Base-by-base conservation (phyloP, 2,113 vertebrate genomes). In the Psittacula cyanocephala region DNA sequence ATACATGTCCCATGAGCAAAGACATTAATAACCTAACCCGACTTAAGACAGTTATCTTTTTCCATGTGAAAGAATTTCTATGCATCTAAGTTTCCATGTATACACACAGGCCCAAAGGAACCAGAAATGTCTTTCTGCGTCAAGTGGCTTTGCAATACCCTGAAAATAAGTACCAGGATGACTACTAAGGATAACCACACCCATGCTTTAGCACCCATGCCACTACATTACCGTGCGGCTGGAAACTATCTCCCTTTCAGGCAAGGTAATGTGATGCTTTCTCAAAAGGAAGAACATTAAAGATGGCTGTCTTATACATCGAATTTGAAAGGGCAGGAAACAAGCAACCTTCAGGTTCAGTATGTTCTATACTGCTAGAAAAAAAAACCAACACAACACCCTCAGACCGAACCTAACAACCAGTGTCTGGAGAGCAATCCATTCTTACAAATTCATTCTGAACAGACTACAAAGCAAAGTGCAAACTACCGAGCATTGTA, bases 221-320 rank as follows among this genome's bases (percentile, higher is more conserved):
- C 76, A 41, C 33, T 14, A 23, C 8, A 0, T 2, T 5, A 25
- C 11, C 49, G 33, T 0, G 5, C 29, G 39, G 6, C 79, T 69
- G 44, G 24, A 85, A 62, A 78, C 31, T 0, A 20, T 29, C 18
- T 59, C 19, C 13, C 59, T 90, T 86, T 78, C 4, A 86, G 46
- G 44, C n/a, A 70, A 77, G 17, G 27, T 13, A 85, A 60, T 6
- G 9, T 10, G 35, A 67, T 43, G 33, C 18, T 46, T 86, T 70
- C 35, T 59, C 17, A 43, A 81, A 76, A 18, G 7, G 6, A 89
- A 70, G 55, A 67, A 80, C 46, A 41, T 11, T 3, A 2, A 83
- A 70, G 22, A 52, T 57, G 22, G 17, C 19, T 80, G 14, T 57
- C 49, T 93, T 50, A 77, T 3, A 29, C 13, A 23, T 71, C 46